Conservation (phyloP, 1,140 invertebrate species). For the Drosophila hydei region DNA sequence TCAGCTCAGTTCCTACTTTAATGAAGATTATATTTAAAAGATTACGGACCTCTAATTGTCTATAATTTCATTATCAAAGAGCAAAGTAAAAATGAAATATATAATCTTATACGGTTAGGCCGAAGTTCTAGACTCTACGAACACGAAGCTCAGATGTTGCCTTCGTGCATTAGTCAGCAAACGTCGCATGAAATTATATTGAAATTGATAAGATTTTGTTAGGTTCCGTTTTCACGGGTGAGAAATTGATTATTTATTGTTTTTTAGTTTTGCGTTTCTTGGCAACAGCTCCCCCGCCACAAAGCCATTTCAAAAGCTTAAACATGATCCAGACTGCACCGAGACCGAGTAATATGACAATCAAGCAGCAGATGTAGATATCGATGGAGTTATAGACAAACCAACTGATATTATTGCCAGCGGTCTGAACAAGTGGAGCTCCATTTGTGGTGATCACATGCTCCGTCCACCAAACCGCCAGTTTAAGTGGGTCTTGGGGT, state of each 20-base stretch:
- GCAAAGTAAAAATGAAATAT: neutral
- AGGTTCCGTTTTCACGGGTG: neutral
- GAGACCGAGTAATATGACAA: constrained; percentile 14
- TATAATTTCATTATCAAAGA: too few relatives aligned
- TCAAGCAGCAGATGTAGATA: constrained; percentile 84
- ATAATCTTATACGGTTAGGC: neutral
- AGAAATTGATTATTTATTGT: constrained; percentile 33
- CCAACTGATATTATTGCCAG: constrained; percentile 85
- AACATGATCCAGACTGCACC: constrained; percentile 19
- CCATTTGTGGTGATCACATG: constrained; percentile 85
- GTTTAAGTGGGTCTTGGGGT: constrained; percentile 84
- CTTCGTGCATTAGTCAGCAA: neutral
- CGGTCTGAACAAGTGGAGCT: constrained; percentile 80
- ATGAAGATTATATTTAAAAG: too few relatives aligned
- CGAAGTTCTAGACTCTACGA: too few relatives aligned
- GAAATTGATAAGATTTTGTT: constrained; percentile 3
- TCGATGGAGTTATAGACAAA: constrained; percentile 87
- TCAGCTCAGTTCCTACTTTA: too few relatives aligned
- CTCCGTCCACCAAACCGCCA: constrained; percentile 86
- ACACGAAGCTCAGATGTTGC: neutral
- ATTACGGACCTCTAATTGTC: too few relatives aligned
- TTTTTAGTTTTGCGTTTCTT: constrained; percentile 41
- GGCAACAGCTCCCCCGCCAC: neutral
- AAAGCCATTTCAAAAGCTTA: constrained; percentile 6
- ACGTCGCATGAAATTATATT: neutral